Percentiles rank a stretch among this genome's conserved stretches.
These are phyloP conservation scores for Spodoptera exigua DNA, from an alignment of 2,888 invertebrate genomes.

Conservation along the genomic window DNA sequence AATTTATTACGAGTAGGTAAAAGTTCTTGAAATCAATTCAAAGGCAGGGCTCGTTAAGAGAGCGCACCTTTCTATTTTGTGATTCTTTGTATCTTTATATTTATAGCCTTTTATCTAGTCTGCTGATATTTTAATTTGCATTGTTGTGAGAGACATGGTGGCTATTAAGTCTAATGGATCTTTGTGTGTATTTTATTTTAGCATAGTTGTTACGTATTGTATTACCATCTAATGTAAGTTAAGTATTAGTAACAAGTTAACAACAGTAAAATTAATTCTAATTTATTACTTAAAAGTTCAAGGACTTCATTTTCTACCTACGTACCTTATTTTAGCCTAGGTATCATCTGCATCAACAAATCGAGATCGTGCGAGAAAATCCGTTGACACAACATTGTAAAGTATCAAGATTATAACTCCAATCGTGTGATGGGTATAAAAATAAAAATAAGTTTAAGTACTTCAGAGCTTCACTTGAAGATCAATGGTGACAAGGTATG, in stretches of 20 bases:
- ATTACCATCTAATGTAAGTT: too few species aligned
- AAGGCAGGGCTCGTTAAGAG: conserved; percentile 64
- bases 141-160: conserved; percentile 27
- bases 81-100: conserved; percentile 44
- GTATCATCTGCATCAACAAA: conserved; percentile 73
- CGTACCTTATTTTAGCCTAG: too few species aligned
- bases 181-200: conserved; percentile 18
- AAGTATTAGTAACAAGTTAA: too few species aligned
- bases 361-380: conserved; percentile 79
- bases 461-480: conserved; percentile 27
- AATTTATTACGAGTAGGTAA: conserved; percentile 61
- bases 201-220: conserved; percentile 10
- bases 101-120: conserved; percentile 30
- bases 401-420: conserved; percentile 73
- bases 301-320: too few species aligned
- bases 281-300: too few species aligned
- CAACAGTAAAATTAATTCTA: too few species aligned
- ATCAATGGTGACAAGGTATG: conserved; percentile 35
- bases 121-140: conserved; percentile 34
- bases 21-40: conserved; percentile 65
- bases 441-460: conserved; percentile 47
- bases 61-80: conserved; percentile 52
- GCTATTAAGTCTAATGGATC: conserved; percentile 3
- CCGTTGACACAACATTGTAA: conserved; percentile 57
- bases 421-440: conserved; percentile 80